These are phyloP conservation scores for Myoxocephalus aenaeus DNA, from an alignment of 2,797 vertebrate genomes.

Conservation along the genomic window DNA sequence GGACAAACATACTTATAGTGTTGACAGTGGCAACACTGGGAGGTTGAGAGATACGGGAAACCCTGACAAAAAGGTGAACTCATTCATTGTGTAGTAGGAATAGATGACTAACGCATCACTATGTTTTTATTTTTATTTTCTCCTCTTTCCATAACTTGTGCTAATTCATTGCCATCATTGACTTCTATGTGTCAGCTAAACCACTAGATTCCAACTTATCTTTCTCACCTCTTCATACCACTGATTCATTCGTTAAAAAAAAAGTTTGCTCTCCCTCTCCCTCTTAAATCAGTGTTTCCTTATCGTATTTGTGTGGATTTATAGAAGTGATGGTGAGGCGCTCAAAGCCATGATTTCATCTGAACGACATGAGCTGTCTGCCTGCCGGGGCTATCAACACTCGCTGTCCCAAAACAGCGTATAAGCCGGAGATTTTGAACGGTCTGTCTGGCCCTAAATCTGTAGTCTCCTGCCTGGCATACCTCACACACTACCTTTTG, in stretches of 20 bases:
- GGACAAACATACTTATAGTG: conserved; percentile 69
- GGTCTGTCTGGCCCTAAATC: conserved; percentile 67
- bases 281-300: conserved; percentile 35
- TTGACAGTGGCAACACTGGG: conserved; percentile 78
- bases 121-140: background rate
- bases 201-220: conserved; percentile 8
- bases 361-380: conserved; percentile 51
- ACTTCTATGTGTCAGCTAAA: conserved; percentile 24
- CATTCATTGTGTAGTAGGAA: conserved; percentile 29
- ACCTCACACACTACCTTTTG: conserved; percentile 69
- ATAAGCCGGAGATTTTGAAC: conserved; percentile 74
- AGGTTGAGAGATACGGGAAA: conserved; percentile 58
- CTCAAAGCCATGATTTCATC: conserved; percentile 55
- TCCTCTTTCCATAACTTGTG: background rate
- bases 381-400: conserved; percentile 65
- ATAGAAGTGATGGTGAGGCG: conserved; percentile 9
- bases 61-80: conserved; percentile 35
- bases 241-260: conserved; percentile 28
- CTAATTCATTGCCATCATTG: conserved; percentile 33
- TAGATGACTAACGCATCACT: conserved; percentile 29
- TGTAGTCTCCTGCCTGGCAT: conserved; percentile 60
- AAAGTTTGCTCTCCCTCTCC: background rate
- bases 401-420: conserved; percentile 69
- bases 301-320: conserved; percentile 47
- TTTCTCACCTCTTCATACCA: conserved; percentile 25